Evolutionary conservation across 2,888 invertebrate genomes (phyloP), one percentile per base, ranked within the genome.

Genomic region (Oscheius sp.): DNA sequence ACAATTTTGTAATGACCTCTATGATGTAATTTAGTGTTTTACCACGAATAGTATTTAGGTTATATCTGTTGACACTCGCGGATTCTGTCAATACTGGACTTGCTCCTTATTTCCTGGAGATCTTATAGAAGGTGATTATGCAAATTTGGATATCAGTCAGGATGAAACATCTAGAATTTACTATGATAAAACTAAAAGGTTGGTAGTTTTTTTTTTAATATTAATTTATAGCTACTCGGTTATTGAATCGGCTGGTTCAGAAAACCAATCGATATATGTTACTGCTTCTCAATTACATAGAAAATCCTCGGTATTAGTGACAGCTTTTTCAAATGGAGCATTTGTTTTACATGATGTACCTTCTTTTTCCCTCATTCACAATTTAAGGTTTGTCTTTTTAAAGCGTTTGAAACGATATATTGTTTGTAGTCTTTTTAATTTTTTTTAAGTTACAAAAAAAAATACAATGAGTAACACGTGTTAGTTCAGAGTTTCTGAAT

Each of bases 321-420:
- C 92, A 36, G 96, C 94, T 6, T 97, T 94, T 86, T 92, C 92
- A 17, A 92, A 91, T 75, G 98, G 98, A 1, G 90, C 92, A 28
- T 97, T 98, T 89, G 92, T 92, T 85, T 89, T 98, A 0, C 93
- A 96, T 86, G 95, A 97, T 87, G 90, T 97, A 89, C 96, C 96
- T 0, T 93, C 94, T 50, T 93, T 94, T 65, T 94, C 92, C 82
- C 88, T 95, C 78, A 93, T 98, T 71, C 96, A 97, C 88, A 94
- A 91, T 9, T 87, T 92, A 33, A 90, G 89, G 89, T 89, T 57
- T n/a, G 32, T 24, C 12, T 50, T n/a, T n/a, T n/a, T n/a, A n/a
- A 17, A 24, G 41, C 9, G 12, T 51, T 51, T 51, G 26, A 22
- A 22, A 14, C 9, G 22, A 22, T 14, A 9, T 12, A 26, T 17